These are phyloP conservation scores for Eristalis intricaria DNA, from an alignment of 2,888 invertebrate genomes.

Conservation along the genomic window DNA sequence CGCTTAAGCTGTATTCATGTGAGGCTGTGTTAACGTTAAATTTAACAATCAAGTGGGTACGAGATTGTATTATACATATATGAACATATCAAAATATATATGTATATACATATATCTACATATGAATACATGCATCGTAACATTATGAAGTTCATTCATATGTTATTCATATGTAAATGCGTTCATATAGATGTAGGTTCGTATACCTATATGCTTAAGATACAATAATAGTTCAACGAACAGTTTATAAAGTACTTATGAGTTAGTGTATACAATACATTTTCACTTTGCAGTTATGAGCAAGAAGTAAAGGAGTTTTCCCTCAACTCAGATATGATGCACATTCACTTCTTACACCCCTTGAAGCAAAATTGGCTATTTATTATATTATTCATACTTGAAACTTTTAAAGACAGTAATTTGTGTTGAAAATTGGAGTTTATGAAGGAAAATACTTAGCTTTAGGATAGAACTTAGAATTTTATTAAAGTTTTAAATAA, in stretches of 20 bases:
- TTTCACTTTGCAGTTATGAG: slow-evolving; percentile 24
- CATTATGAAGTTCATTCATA: no score
- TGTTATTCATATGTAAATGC: no score
- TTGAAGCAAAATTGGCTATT: slow-evolving; percentile 53
- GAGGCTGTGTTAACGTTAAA: slow-evolving; percentile 56
- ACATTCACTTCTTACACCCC: slow-evolving; percentile 12
- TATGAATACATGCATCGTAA: background rate
- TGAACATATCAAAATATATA: background rate
- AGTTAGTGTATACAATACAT: slow-evolving; percentile 1
- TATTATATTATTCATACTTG: slow-evolving; percentile 53
- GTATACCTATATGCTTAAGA: background rate
- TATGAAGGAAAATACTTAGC: slow-evolving; percentile 4
- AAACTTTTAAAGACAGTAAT: slow-evolving; percentile 56
- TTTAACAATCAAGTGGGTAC: slow-evolving; percentile 58
- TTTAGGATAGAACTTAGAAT: slow-evolving; percentile 39
- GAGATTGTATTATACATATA: background rate
- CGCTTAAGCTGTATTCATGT: slow-evolving; percentile 46
- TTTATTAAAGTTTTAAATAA: slow-evolving; percentile 41
- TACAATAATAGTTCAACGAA: slow-evolving; percentile 20
- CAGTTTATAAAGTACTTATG: slow-evolving; percentile 18
- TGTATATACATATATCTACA: background rate
- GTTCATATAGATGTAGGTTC: background rate
- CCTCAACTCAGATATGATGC: background rate
- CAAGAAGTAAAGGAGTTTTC: slow-evolving; percentile 26
- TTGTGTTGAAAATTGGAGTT: slow-evolving; percentile 47